Evolutionary conservation across 2,888 invertebrate genomes (phyloP).

Genomic region (Athalia rosae): DNA sequence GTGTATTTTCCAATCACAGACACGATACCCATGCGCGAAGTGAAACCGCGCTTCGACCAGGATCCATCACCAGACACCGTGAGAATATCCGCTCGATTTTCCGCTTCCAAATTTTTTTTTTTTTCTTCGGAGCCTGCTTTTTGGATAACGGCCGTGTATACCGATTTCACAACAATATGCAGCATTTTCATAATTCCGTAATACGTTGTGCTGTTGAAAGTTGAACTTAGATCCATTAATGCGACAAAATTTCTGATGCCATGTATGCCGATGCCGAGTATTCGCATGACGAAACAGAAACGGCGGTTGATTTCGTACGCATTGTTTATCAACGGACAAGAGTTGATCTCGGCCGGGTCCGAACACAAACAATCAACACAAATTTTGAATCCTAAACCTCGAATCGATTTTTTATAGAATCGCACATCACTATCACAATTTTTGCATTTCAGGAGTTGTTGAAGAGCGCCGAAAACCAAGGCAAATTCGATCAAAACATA

Average conservation of each 20-base stretch:
- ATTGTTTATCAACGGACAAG: conserved; percentile 51
- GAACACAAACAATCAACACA: conserved; percentile 51
- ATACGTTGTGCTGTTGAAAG: conserved; percentile 42
- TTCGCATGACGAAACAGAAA: conserved; percentile 56
- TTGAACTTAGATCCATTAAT: conserved; percentile 47
- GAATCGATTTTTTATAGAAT: conserved; percentile 51
- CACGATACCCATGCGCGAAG: conserved; percentile 51
- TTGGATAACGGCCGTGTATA: conserved; percentile 44
- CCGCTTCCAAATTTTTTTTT: conserved; percentile 49
- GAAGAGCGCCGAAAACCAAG: conserved; percentile 49
- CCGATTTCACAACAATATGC: conserved; percentile 43
- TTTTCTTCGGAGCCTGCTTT: conserved; percentile 51
- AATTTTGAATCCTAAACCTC: conserved; percentile 55
- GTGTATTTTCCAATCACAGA: conserved; percentile 54
- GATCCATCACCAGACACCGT: conserved; percentile 50
- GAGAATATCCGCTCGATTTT: conserved; percentile 47
- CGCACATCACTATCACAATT: conserved; percentile 51
- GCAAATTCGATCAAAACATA: conserved; percentile 42
- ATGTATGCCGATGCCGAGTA: conserved; percentile 55
- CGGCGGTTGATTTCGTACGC: conserved; percentile 57
- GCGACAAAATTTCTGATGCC: conserved; percentile 51
- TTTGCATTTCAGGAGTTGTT: conserved; percentile 50
- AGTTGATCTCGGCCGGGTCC: conserved; percentile 53
- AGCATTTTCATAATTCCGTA: conserved; percentile 47
- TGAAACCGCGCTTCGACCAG: conserved; percentile 52